Percentiles rank a stretch among this genome's conserved stretches.
Conservation (phyloP, 2,797 vertebrate genomes). For the Telmatherina bonti region DNA sequence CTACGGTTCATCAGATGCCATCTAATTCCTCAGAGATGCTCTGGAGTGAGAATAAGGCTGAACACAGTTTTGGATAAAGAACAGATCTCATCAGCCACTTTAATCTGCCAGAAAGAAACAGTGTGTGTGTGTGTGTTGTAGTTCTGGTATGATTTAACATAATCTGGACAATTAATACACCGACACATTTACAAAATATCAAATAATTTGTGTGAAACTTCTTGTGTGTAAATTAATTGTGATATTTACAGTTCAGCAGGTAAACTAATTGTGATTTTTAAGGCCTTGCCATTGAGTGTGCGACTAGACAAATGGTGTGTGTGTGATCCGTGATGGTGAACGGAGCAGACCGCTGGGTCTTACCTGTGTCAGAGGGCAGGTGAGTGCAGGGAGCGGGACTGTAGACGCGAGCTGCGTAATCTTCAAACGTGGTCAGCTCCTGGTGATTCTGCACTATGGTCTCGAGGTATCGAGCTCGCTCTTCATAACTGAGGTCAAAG, state of each 20-base stretch:
- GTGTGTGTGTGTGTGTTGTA: not conserved
- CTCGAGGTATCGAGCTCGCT: slow-evolving; percentile 94
- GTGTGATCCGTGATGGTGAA: not conserved
- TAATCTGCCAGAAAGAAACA: slow-evolving; percentile 15
- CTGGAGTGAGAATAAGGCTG: slow-evolving; percentile 48
- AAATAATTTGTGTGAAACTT: not conserved
- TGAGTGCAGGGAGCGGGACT: slow-evolving; percentile 95
- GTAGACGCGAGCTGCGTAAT: slow-evolving; percentile 97
- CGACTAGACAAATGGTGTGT: no score
- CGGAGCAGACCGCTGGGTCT: slow-evolving; percentile 34
- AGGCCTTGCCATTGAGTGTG: no score
- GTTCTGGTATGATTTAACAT: not conserved
- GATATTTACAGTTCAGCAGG: no score
- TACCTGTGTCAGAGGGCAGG: slow-evolving; percentile 91
- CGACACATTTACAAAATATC: not conserved
- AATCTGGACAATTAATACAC: slow-evolving; percentile 4
- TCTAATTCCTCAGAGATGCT: slow-evolving; percentile 57
- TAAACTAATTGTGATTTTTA: no score
- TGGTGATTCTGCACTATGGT: slow-evolving; percentile 96
- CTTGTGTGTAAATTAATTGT: not conserved
- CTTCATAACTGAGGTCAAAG: slow-evolving; percentile 90
- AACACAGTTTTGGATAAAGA: slow-evolving; percentile 32
- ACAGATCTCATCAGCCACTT: slow-evolving; percentile 22
- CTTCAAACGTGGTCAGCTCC: slow-evolving; percentile 96
- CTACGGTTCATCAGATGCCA: slow-evolving; percentile 54